Conservation (phyloP, 64 coral and sea anemone species). For the Montipora sp. region DNA sequence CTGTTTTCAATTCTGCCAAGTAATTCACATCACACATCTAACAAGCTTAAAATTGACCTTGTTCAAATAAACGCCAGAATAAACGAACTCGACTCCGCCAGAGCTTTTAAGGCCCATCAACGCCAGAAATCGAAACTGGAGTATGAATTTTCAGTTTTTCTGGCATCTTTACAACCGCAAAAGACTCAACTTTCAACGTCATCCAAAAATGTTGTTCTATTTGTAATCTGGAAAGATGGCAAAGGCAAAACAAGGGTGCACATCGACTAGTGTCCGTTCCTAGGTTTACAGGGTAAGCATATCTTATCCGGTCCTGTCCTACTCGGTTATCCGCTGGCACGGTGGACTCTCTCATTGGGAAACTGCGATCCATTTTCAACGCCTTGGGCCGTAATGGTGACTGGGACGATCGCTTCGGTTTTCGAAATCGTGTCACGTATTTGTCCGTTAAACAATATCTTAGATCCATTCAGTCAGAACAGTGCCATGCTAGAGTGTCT, state of each 20-base stretch:
- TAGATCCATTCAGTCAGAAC: not conserved
- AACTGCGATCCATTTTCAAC: constrained; percentile 27
- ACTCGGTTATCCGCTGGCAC: constrained; percentile 40
- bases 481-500: constrained; percentile 28
- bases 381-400: not conserved
- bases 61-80: constrained; percentile 27
- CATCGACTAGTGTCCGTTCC: not conserved
- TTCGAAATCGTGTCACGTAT: constrained; percentile 17
- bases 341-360: constrained; percentile 5
- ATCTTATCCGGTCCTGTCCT: constrained; percentile 6
- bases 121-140: constrained; percentile 67
- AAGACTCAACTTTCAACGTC: not conserved
- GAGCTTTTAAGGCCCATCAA: constrained; percentile 8
- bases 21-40: not conserved
- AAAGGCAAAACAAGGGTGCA: constrained; percentile 63
- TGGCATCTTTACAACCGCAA: constrained; percentile 10
- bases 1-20: constrained; percentile 37
- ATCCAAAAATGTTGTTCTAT: constrained; percentile 45
- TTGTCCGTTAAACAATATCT: constrained; percentile 12
- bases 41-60: constrained; percentile 34
- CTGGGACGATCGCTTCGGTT: not conserved
- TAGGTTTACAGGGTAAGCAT: not conserved
- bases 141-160: constrained; percentile 25
- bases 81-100: constrained; percentile 14
- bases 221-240: constrained; percentile 69